Percentiles rank a stretch among this genome's conserved stretches.
phyloP scores from a whole-genome alignment of 1,140 invertebrate species.

The Rhyzopertha dominica region DNA sequence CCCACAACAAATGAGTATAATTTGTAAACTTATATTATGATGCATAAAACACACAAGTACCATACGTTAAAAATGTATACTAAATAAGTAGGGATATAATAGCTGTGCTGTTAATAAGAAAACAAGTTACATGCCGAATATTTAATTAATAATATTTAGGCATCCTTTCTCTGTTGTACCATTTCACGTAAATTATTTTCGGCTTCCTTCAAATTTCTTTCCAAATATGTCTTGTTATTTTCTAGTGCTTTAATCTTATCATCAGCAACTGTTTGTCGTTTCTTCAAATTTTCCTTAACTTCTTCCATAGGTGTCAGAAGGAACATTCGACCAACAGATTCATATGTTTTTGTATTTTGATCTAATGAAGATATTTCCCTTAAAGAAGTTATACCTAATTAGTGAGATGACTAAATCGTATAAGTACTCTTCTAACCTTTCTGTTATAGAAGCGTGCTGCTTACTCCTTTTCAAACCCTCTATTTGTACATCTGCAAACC shows the following conservation, averaged over 20 bases:
- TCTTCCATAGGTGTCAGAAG: constrained; percentile 62
- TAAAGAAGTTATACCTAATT: constrained; percentile 24
- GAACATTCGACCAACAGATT: constrained; percentile 81
- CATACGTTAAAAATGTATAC: too few species aligned
- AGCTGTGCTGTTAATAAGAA: too few species aligned
- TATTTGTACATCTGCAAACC: constrained; percentile 74
- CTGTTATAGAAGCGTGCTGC: constrained; percentile 66
- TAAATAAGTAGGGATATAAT: too few species aligned
- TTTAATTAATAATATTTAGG: too few species aligned
- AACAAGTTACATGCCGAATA: too few species aligned
- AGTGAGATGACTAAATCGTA: constrained; percentile 12
- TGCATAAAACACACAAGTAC: too few species aligned
- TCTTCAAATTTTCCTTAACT: constrained; percentile 60
- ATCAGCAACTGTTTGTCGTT: constrained; percentile 55
- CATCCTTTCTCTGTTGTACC: constrained; percentile 63
- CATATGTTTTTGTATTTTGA: constrained; percentile 50
- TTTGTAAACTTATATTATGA: too few species aligned
- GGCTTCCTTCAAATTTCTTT: constrained; percentile 75
- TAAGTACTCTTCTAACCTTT: constrained; percentile 47
- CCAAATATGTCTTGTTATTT: constrained; percentile 69
- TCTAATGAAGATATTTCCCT: constrained; percentile 42
- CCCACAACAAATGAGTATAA: too few species aligned
- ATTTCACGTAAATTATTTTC: constrained; percentile 82
- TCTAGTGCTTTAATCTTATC: constrained; percentile 71
- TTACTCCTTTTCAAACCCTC: constrained; percentile 63